Base-by-base conservation (phyloP, 1,140 invertebrate species). In the Anastatus disparis region DNA sequence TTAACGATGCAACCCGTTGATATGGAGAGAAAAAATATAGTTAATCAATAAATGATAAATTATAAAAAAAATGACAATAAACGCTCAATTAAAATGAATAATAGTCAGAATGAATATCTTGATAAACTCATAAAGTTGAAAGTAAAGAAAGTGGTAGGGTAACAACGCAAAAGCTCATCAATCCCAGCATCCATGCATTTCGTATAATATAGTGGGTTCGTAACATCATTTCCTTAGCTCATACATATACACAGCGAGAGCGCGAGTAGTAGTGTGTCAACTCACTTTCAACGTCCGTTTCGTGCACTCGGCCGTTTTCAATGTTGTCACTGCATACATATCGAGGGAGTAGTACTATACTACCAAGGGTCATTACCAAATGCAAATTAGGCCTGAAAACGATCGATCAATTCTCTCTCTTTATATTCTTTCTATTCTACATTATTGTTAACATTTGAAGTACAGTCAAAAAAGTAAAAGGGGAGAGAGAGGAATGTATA, bases 351-450 rank as follows among this genome's bases (percentile, higher is more conserved):
- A 50, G 4, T 12, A n/a, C 20, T 15, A 22, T n/a, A 24, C 40
- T 50, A 15, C 70, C 55, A 46, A 48, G 71, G 74, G 75, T 81
- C 81, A 81, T 82, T 82, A 82, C 76, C 61, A 76, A 81, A 82
- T 82, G 81, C 81, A 81, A 82, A 82, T 82, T 71, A 75, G 65
- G 61, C 52, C 68, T 67, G 76, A 72, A 72, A 71, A 44, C 67
- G 76, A 81, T 80, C 80, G 75, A 78, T 81, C 75, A 75, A 73
- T n/a, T n/a, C n/a, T n/a, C n/a, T n/a, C n/a, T n/a, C n/a, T n/a
- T n/a, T n/a, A n/a, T n/a, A n/a, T n/a, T n/a, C n/a, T n/a, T n/a
- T n/a, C n/a, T n/a, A n/a, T n/a, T n/a, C n/a, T n/a, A n/a, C n/a
- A n/a, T n/a, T n/a, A n/a, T n/a, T n/a, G n/a, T n/a, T n/a, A n/a